Conservation (phyloP, 2,888 invertebrate genomes). For the Nomada lathburiana region DNA sequence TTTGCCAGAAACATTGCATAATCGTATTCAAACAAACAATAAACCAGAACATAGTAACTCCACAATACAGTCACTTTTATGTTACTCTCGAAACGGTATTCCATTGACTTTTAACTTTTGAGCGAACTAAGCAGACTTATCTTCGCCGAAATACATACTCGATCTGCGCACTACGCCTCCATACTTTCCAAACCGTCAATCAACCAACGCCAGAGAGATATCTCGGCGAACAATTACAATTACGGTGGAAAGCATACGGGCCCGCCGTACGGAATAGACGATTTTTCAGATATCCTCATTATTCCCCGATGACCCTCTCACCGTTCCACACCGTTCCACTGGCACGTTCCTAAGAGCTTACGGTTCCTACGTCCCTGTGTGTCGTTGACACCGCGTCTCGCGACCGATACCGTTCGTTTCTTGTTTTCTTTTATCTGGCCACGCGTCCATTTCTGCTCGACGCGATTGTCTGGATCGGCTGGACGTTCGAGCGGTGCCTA, state of each 20-base stretch:
- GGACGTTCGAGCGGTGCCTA: slow-evolving; percentile 26
- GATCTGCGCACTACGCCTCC: too few relatives aligned
- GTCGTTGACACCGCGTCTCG: slow-evolving; percentile 69
- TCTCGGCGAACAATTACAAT: background rate
- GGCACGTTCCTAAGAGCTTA: slow-evolving; percentile 24
- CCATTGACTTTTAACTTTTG: too few relatives aligned
- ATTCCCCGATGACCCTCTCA: background rate
- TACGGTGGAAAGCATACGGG: background rate
- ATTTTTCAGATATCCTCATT: slow-evolving; percentile 7
- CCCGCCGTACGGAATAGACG: background rate
- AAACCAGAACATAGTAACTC: too few relatives aligned
- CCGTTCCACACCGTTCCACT: background rate
- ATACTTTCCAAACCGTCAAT: too few relatives aligned
- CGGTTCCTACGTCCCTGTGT: slow-evolving; percentile 42
- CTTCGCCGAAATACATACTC: too few relatives aligned
- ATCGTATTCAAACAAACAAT: too few relatives aligned
- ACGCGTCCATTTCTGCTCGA: slow-evolving; percentile 42
- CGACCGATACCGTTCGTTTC: slow-evolving; percentile 73
- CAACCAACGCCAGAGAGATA: too few relatives aligned
- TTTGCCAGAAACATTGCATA: too few relatives aligned
- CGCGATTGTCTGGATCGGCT: slow-evolving; percentile 40
- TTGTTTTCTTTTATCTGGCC: slow-evolving; percentile 66
- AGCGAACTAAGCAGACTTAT: too few relatives aligned
- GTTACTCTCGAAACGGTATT: too few relatives aligned
- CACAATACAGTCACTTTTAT: too few relatives aligned